phyloP scores from a whole-genome alignment of 2,797 vertebrate genomes.

The Tarsius wallacei region DNA sequence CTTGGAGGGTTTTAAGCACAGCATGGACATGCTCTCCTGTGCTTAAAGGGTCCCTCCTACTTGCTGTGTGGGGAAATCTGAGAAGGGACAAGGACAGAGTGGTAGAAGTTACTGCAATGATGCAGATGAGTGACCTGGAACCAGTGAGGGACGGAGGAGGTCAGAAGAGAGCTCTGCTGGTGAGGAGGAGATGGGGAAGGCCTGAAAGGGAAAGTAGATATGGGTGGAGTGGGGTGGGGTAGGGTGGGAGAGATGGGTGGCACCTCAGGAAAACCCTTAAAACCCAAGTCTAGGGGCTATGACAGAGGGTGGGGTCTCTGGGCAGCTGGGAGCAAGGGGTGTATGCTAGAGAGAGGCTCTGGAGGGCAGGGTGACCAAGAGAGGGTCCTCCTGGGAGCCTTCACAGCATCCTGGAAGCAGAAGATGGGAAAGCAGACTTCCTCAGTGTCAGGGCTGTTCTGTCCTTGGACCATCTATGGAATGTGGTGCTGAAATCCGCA shows the following conservation, averaged over 20 bases:
- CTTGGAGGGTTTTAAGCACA: not conserved
- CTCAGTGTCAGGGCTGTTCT: not conserved
- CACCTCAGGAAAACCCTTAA: not conserved
- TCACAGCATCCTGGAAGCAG: not conserved
- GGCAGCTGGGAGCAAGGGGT: not conserved
- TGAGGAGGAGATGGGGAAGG: no score
- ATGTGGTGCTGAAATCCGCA: not conserved
- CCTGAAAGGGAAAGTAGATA: not conserved
- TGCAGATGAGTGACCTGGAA: not conserved
- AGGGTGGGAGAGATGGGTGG: rapidly evolving
- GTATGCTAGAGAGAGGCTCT: not conserved
- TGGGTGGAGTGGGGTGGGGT: rapidly evolving
- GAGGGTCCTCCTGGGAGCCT: not conserved
- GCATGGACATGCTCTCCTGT: rapidly evolving
- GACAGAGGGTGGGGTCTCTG: not conserved
- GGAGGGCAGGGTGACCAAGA: not conserved
- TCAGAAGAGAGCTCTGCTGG: not conserved
- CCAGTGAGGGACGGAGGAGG: not conserved
- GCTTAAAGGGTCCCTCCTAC: not conserved
- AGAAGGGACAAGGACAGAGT: no score
- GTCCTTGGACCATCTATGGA: not conserved
- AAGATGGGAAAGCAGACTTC: not conserved
- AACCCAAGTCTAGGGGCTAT: not conserved
- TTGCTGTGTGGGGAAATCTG: not conserved
- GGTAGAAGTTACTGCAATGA: not conserved